Evolutionary conservation across 64 coral and sea anemone species (phyloP).

Genomic region (Anthopleura sola): DNA sequence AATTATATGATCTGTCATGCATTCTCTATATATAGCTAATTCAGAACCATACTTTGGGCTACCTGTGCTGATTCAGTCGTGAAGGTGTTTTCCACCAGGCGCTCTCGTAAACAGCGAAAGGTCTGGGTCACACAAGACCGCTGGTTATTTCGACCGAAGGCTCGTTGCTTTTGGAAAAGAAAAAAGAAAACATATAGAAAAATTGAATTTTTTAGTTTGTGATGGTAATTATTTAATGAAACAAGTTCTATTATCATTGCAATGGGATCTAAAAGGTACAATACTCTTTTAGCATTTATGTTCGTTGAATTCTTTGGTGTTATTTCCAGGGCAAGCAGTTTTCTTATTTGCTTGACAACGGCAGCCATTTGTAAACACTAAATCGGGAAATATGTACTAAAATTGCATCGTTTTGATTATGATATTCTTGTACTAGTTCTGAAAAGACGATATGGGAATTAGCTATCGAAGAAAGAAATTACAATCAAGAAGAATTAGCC

Average conservation of each 20-base stretch:
- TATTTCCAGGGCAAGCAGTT: background rate
- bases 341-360: slow-evolving; percentile 19
- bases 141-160: background rate
- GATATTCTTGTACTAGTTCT: slow-evolving; percentile 30
- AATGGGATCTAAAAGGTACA: slow-evolving; percentile 18
- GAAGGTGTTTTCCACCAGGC: no score
- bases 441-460: slow-evolving; percentile 92
- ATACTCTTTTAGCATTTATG: background rate
- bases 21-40: no score
- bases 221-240: background rate
- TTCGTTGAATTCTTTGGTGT: background rate
- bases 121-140: background rate
- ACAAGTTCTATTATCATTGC: background rate
- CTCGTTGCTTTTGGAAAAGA: background rate
- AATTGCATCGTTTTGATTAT: no score
- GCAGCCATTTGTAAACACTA: slow-evolving; percentile 10
- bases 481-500: background rate
- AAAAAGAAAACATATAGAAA: background rate
- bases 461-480: slow-evolving; percentile 74
- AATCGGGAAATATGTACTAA: no score
- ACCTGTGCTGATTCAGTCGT: no score
- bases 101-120: background rate
- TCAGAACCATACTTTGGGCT: no score
- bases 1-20: no score
- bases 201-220: background rate